A percentile compares a stretch with the other conserved stretches of the same genome.
phyloP scores from a whole-genome alignment of 2,113 vertebrate genomes.

The Tyto alba region DNA sequence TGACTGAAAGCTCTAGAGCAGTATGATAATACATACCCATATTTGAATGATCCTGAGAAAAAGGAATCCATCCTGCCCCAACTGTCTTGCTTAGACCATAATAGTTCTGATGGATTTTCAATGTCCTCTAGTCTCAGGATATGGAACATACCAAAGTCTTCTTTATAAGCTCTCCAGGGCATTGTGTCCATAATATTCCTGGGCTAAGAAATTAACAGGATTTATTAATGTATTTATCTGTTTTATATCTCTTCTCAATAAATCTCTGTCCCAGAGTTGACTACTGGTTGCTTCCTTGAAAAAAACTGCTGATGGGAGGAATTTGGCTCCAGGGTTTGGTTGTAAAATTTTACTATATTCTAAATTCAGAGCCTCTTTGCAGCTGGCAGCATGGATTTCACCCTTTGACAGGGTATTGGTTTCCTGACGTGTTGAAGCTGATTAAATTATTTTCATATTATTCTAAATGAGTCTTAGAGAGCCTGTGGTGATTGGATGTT shows the following conservation, averaged over 20 bases:
- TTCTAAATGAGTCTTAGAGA: neutral
- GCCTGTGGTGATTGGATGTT: neutral
- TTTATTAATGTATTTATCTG: neutral
- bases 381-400: neutral
- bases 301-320: neutral
- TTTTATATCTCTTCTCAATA: neutral
- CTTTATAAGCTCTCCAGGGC: neutral
- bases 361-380: neutral
- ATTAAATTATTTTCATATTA: neutral
- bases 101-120: neutral
- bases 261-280: neutral
- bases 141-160: neutral
- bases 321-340: neutral
- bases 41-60: neutral
- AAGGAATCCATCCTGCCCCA: neutral
- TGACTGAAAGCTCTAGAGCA: neutral
- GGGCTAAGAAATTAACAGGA: neutral
- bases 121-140: neutral
- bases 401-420: neutral
- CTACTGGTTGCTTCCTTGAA: neutral
- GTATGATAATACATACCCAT: neutral
- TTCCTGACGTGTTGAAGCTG: neutral
- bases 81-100: neutral
- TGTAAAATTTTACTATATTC: neutral
- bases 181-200: fast-evolving